These are phyloP conservation scores for Falco naumanni DNA, from an alignment of 2,797 vertebrate genomes.

Conservation along the genomic window DNA sequence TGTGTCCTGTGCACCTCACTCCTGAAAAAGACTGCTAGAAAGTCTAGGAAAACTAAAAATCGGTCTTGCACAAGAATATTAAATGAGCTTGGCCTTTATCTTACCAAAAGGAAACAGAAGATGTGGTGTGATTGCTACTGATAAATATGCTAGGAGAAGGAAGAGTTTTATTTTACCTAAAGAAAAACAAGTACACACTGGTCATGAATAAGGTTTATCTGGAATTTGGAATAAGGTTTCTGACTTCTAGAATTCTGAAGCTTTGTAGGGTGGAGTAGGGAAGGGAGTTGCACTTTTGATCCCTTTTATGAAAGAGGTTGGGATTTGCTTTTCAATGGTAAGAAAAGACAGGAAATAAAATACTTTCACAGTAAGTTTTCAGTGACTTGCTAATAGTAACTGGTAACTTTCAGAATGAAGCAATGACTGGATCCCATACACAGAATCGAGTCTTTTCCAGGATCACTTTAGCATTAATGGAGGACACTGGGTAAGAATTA, in stretches of 20 bases:
- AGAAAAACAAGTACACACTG: rapidly evolving
- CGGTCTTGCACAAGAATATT: background rate
- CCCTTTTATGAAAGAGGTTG: background rate
- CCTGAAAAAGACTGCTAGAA: background rate
- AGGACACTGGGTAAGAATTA: constrained; percentile 90
- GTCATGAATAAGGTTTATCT: background rate
- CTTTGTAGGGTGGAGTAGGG: background rate
- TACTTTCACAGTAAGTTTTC: background rate
- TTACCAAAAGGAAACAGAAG: background rate
- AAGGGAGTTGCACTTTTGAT: background rate
- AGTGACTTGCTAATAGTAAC: background rate
- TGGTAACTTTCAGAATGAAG: constrained; percentile 90
- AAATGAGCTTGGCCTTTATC: background rate
- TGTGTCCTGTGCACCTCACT: background rate
- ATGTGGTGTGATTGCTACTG: background rate
- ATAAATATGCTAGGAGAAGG: background rate
- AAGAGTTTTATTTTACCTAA: background rate
- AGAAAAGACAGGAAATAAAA: background rate
- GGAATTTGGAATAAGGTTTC: background rate
- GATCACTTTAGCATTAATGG: constrained; percentile 96
- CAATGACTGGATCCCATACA: constrained; percentile 98
- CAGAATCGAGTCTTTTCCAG: constrained; percentile 96
- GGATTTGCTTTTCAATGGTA: background rate
- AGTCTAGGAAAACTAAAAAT: background rate
- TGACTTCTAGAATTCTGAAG: background rate